phyloP scores from a whole-genome alignment of 2,797 vertebrate genomes.

The Rhinogobio ventralis region DNA sequence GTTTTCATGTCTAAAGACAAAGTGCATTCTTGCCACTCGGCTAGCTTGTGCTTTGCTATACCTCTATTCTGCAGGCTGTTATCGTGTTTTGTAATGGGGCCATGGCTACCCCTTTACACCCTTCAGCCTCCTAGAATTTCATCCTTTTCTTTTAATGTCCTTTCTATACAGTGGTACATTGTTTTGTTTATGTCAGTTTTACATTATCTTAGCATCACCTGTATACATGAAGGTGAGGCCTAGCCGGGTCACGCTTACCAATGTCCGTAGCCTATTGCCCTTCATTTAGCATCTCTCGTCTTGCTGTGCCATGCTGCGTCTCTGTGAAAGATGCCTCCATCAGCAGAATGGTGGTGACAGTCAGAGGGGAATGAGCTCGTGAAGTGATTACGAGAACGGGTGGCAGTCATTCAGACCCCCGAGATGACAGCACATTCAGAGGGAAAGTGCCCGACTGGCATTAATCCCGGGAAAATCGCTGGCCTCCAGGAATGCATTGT shows the following conservation, averaged over 20 bases:
- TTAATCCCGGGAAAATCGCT: conserved; percentile 71
- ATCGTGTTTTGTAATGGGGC: conserved; percentile 56
- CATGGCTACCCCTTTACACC: conserved; percentile 20
- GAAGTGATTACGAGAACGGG: conserved; percentile 76
- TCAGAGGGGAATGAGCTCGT: conserved; percentile 75
- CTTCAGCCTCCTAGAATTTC: conserved; percentile 39
- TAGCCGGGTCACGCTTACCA: conserved; percentile 69
- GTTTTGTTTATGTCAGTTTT: conserved; percentile 34
- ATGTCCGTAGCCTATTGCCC: conserved; percentile 80
- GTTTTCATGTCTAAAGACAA: conserved; percentile 80
- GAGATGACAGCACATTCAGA: conserved; percentile 71
- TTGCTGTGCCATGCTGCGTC: conserved; percentile 65
- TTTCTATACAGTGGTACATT: conserved; percentile 18
- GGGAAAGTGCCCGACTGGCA: conserved; percentile 69
- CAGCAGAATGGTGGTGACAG: conserved; percentile 79
- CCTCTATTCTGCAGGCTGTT: conserved; percentile 75
- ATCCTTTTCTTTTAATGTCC: conserved; percentile 24
- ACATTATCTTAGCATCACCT: conserved; percentile 21
- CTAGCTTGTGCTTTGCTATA: conserved; percentile 67
- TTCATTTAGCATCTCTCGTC: conserved; percentile 72
- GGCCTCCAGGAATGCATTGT: conserved; percentile 71
- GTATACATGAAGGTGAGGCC: conserved; percentile 26
- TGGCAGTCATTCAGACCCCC: conserved; percentile 73
- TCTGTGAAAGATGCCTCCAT: conserved; percentile 77
- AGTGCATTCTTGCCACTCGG: conserved; percentile 73